A percentile compares a stretch with the other conserved stretches of the same genome.
Conservation (phyloP, 37 sponge, comb jelly and placozoan genomes). For the Ephydatia muelleri region DNA sequence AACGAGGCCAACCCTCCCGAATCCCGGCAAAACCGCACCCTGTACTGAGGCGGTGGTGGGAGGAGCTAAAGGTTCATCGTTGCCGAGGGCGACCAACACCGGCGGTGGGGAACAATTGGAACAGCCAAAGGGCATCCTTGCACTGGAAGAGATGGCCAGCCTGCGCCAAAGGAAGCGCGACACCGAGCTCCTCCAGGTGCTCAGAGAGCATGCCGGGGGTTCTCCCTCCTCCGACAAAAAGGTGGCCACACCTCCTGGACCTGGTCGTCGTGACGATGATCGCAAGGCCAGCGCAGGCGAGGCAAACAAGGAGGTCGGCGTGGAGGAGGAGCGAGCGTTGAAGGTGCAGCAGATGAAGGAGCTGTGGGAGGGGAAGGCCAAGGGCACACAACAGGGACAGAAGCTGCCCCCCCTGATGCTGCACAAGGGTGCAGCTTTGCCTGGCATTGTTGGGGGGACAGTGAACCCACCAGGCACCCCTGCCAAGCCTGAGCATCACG, state of each 20-base stretch:
- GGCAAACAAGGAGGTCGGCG: not conserved
- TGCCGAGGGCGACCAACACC: too few relatives aligned
- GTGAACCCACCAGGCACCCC: not conserved
- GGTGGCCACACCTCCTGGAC: not conserved
- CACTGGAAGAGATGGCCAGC: too few relatives aligned
- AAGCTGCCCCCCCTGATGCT: not conserved
- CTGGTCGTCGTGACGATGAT: conserved; percentile 12
- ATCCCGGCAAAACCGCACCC: too few relatives aligned
- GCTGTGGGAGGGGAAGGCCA: conserved; percentile 9
- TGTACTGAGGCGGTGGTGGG: too few relatives aligned
- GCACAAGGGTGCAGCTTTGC: not conserved
- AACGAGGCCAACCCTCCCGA: too few relatives aligned
- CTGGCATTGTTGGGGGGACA: not conserved
- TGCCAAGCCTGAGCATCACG: not conserved
- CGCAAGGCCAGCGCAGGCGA: not conserved
- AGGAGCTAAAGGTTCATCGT: too few relatives aligned
- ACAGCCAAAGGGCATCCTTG: too few relatives aligned
- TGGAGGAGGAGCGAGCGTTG: conserved; percentile 14
- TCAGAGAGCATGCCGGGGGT: too few relatives aligned
- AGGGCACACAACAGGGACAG: not conserved
- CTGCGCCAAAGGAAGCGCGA: too few relatives aligned
- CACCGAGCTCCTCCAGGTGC: too few relatives aligned
- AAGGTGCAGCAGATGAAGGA: conserved; percentile 17
- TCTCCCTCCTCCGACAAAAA: too few relatives aligned
- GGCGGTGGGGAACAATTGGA: too few relatives aligned